Percentiles rank a stretch among this genome's conserved stretches.
phyloP scores from a whole-genome alignment of 1,140 invertebrate genomes.

The Gryllus bimaculatus region DNA sequence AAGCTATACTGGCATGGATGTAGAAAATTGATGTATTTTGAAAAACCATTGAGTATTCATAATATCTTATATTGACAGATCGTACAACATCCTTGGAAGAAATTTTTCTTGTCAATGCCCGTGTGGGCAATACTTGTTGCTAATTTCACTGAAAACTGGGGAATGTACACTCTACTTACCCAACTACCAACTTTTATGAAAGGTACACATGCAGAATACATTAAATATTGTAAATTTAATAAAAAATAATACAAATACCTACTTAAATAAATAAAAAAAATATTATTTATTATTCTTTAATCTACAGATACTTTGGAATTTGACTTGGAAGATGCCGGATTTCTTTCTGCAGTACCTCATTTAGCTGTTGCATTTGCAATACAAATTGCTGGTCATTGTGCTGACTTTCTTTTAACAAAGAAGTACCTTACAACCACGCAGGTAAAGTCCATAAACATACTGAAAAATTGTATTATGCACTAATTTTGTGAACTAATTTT shows the following conservation, averaged over 20 bases:
- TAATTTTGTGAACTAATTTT: too few relatives aligned
- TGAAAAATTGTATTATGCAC: too few relatives aligned
- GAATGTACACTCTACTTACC: constrained; percentile 85
- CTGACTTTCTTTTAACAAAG: background rate
- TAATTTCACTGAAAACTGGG: constrained; percentile 93
- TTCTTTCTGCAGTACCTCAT: background rate
- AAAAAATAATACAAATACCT: too few relatives aligned
- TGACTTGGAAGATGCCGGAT: background rate
- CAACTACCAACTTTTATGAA: constrained; percentile 85
- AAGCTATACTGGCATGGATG: background rate
- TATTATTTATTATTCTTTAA: background rate
- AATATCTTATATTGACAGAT: background rate
- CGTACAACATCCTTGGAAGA: constrained; percentile 60
- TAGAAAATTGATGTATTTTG: background rate
- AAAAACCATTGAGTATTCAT: background rate
- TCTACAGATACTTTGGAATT: background rate
- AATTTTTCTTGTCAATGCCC: constrained; percentile 68
- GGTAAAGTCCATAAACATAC: background rate
- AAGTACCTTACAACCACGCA: background rate
- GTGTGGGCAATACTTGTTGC: constrained; percentile 85
- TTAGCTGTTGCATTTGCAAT: background rate
- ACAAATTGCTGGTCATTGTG: background rate
- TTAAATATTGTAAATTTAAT: too few relatives aligned
- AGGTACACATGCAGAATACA: constrained; percentile 37
- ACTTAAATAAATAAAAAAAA: too few relatives aligned